A percentile compares a stretch with the other conserved stretches of the same genome.
phyloP scores from a whole-genome alignment of 2,888 invertebrate species.

The Taphrorychus bicolor region DNA sequence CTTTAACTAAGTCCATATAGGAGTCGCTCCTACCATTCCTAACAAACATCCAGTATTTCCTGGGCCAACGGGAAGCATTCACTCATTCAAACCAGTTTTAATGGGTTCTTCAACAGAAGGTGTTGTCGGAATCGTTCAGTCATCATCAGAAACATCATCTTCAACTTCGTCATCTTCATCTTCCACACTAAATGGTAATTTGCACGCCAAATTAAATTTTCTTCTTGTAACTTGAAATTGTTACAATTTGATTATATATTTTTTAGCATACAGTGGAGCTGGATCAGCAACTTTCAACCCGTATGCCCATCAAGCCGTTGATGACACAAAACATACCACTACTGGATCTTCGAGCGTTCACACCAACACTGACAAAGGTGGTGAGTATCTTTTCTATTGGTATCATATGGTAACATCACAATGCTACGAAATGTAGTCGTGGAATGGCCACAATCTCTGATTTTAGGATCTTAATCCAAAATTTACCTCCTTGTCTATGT shows the following conservation, averaged over 20 bases:
- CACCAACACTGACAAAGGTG: neutral
- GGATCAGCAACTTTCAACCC: neutral
- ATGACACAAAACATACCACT: neutral
- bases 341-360: neutral
- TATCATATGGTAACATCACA: too few species aligned
- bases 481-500: too few species aligned
- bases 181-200: conserved; percentile 1
- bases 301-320: neutral
- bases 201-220: neutral
- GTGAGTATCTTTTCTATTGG: too few species aligned
- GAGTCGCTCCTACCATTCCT: neutral
- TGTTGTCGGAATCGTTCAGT: neutral
- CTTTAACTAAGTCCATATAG: neutral
- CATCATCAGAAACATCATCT: neutral
- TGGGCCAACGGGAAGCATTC: conserved; percentile 44
- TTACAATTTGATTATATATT: too few species aligned
- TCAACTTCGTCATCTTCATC: neutral
- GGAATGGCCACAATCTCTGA: too few species aligned
- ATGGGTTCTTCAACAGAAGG: neutral
- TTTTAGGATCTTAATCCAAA: too few species aligned
- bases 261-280: conserved; percentile 9
- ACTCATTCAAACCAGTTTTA: conserved; percentile 42
- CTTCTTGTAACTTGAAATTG: too few species aligned
- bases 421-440: too few species aligned
- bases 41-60: conserved; percentile 20